Conservation (phyloP, 1,140 invertebrate species). For the Drosophila obscura region DNA sequence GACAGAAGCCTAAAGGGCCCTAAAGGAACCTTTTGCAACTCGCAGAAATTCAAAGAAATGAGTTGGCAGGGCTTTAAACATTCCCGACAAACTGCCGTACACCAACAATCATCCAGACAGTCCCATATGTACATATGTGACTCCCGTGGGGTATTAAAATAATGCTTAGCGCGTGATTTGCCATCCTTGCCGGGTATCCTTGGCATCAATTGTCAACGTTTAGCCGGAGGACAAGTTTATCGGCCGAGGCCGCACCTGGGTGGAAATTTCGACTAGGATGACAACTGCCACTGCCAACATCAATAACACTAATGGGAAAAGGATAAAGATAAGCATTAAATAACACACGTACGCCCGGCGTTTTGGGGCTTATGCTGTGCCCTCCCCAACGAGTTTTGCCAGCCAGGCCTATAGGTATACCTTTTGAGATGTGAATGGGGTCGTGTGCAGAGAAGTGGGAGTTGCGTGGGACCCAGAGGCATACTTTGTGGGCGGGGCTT, state of each 20-base stretch:
- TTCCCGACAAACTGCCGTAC: constrained; percentile 29
- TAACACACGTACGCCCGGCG: constrained; percentile 72
- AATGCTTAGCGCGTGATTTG: constrained; percentile 80
- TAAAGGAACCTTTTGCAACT: constrained; percentile 40
- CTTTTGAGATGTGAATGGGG: not conserved
- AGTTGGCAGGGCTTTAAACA: constrained; percentile 62
- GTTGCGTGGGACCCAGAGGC: constrained; percentile 14
- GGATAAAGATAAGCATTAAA: constrained; percentile 83
- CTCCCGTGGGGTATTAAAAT: constrained; percentile 71
- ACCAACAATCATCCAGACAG: constrained; percentile 6
- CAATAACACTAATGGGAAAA: constrained; percentile 83
- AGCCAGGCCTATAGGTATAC: not conserved
- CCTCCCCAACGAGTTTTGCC: constrained; percentile 15
- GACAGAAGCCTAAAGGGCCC: constrained; percentile 2
- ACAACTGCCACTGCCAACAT: constrained; percentile 62
- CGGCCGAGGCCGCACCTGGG: constrained; percentile 41
- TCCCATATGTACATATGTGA: constrained; percentile 41
- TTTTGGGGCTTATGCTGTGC: constrained; percentile 45
- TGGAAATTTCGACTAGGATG: constrained; percentile 15
- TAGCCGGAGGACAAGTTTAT: constrained; percentile 70
- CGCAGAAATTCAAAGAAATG: constrained; percentile 45
- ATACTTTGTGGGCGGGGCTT: constrained; percentile 35
- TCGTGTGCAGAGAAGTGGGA: not conserved
- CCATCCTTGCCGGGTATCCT: constrained; percentile 30
- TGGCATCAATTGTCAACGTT: constrained; percentile 77